Evolutionary conservation across 2,797 vertebrate species (phyloP), one percentile per base, ranked within the genome.

Genomic region (Tapirus indicus): DNA sequence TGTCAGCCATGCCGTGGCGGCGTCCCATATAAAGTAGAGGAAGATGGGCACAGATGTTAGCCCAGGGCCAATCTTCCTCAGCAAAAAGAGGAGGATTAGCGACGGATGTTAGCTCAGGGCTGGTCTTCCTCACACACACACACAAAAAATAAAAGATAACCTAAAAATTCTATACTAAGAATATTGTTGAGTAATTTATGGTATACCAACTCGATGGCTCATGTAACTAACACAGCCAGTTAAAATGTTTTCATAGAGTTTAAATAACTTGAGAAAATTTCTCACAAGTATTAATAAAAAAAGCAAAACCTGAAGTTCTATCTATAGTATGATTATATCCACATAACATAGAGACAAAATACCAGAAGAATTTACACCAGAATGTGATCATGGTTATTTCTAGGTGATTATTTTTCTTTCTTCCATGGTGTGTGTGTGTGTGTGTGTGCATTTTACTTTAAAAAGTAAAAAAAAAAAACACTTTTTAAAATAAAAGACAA

Each of bases 351-450:
- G 64, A 89, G 44, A 35, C 49, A 88, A 94, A 78, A 88, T 11
- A 49, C 16, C 62, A 17, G 10, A 85, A 96, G 27, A 54, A 91
- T 89, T 90, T 13, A 87, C 12, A 60, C 2, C 32, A 83, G 11
- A 94, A 94, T 38, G n/a, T 72, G 77, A 91, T 16, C 17, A 32
- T 25, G 35, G 88, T 91, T 58, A 94, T 71, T 88, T 91, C 69
- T 78, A 60, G 47, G 32, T 72, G 9, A 83, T 56, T 49, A 8
- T 66, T 54, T 64, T 77, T 64, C 25, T 60, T 47, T 62, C 83
- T 83, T 78, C 56, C 62, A 58, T 21, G 20, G 16, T 18, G 14
- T 58, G 27, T 35, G 27, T 56, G 38, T n/a, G 58, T 35, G 21
- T 49, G 10, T 44, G 41, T 58, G 41, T 38, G 38, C 38, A 38